Base-by-base conservation (phyloP, 2,113 vertebrate species). In the Malaclemys terrapin region DNA sequence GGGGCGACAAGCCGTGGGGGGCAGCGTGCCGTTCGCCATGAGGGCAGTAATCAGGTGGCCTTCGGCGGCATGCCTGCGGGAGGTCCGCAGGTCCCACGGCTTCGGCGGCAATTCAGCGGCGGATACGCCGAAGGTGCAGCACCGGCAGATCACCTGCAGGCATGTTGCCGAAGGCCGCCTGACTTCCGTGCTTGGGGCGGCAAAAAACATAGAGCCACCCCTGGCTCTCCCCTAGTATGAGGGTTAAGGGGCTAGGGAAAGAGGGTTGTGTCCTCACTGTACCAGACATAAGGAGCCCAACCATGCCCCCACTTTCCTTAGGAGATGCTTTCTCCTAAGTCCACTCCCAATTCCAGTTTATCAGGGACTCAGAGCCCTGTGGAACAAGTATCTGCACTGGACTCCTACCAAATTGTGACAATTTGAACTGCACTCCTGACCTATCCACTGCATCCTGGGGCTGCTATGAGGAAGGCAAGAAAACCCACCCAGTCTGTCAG, bases 231-330 rank as follows among this genome's bases (percentile, higher is more conserved):
- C 91, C 14, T 22, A 72, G 76, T 1, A 45, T 85, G 49, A 35
- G 80, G 82, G 50, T 93, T 93, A 47, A 59, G 29, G 57, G 85
- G 3, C 38, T 84, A n/a, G 27, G 8, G 0, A 1, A 86, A 92
- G 53, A 5, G n/a, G 1, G 16, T 90, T 80, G 8, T 17, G 2
- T 88, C 42, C 82, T 88, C 81, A 2, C 0, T 0, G 82, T 56
- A 22, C 65, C 35, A 38, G n/a, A 19, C 65, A 72, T 38, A 35
- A 38, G n/a, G n/a, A 38, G 9, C 35, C n/a, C 65, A 72, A 19
- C 19, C 31, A n/a, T 72, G 20, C 22, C n/a, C 9, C 19, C 19
- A 11, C n/a, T 22, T 72, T 72, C n/a, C 38, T 72, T 72, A 35
- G 62, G 35, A n/a, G 8, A 31, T 69, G 6, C 14, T 69, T 69